Evolutionary conservation across 2,113 vertebrate genomes (phyloP), one percentile per base, ranked within the genome.

Genomic region (Nyctereutes procyonoides): DNA sequence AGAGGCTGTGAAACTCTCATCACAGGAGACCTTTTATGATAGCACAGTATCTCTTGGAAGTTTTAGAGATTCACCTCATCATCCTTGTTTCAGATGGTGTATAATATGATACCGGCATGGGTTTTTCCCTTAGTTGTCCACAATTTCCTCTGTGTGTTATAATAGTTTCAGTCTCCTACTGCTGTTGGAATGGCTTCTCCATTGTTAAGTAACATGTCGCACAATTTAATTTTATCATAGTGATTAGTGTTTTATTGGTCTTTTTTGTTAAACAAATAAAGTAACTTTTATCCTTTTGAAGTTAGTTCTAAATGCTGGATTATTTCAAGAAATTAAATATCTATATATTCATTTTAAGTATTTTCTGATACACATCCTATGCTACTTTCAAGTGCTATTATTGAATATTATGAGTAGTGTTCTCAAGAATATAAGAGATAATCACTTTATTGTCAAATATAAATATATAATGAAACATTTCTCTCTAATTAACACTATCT

Each of bases 191-290:
- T 86, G n/a, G 2, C 24, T 93, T 93, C 26, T 73, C 58, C 51
- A 90, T 28, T 93, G 17, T 13, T 43, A 95, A 58, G 19, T 76
- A 71, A 30, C 76, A 76, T 55, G 95, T 97, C 76, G 8, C 4
- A 93, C 17, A 88, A 15, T 81, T 92, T 95, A 56, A 92, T 93
- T 93, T 87, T 82, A 96, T 77, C 17, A 35, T 92, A 30, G 1
- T 35, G 1, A 73, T 92, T 80, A 56, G 35, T 32, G 35, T 13
- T 79, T 92, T 83, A 83, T 35, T 62, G 1, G 13, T 88, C 0
- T 80, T 79, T 96, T 96, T 20, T 93, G 19, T 43, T 83, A 77
- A 73, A 63, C 56, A 30, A 79, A 88, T 80, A 82, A 94, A 51
- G 62, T 28, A 51, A 76, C 26, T 56, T 90, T 93, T 80, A 69